phyloP scores from a whole-genome alignment of 2,797 vertebrate genomes.

The Miichthys miiuy region DNA sequence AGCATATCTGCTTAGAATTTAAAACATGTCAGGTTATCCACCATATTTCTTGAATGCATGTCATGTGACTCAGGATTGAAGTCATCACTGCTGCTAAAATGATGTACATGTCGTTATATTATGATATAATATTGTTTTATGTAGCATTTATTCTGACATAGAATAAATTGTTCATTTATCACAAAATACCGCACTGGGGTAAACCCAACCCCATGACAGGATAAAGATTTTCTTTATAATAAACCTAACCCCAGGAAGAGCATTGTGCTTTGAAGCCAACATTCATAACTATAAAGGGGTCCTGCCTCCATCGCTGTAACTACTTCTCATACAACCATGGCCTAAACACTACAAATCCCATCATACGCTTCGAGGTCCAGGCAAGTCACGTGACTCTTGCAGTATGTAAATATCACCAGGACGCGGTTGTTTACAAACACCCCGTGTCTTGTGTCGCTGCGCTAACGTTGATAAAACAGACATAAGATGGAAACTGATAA shows the following conservation, averaged over 20 bases:
- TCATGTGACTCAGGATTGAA: neutral
- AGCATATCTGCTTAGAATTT: neutral
- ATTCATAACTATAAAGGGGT: too few species aligned
- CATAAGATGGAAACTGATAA: constrained; percentile 71
- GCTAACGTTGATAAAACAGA: rapidly evolving
- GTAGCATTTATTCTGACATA: neutral
- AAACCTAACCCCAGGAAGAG: too few species aligned
- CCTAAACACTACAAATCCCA: constrained; percentile 71
- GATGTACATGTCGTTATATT: neutral
- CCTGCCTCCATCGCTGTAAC: too few species aligned
- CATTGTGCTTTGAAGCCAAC: too few species aligned
- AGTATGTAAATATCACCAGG: constrained; percentile 39
- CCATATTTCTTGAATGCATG: neutral
- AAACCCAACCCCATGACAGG: too few species aligned
- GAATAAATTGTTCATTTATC: neutral
- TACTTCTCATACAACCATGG: too few species aligned
- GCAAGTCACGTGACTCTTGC: constrained; percentile 57
- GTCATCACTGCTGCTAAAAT: neutral
- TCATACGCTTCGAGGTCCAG: neutral
- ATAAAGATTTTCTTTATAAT: too few species aligned
- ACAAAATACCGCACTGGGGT: too few species aligned
- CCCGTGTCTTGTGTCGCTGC: rapidly evolving
- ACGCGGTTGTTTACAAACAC: constrained; percentile 63
- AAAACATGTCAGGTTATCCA: neutral
- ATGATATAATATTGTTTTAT: neutral